Evolutionary conservation across 2,113 vertebrate species (phyloP), one percentile per base, ranked within the genome.

Genomic region (Pseudonaja textilis): DNA sequence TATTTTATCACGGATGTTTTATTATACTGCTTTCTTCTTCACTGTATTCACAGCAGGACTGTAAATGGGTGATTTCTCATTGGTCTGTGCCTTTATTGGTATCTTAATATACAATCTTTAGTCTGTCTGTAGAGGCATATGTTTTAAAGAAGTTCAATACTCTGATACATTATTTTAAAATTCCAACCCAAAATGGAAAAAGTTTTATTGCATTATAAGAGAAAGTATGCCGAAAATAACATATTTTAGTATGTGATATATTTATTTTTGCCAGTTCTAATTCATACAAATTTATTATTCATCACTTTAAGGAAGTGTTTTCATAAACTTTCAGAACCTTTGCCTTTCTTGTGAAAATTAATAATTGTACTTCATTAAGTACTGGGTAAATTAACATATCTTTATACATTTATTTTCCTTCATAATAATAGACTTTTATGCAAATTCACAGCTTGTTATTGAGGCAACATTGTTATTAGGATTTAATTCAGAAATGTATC

Each of bases 281-380:
- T 34, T 74, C 69, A 74, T 18, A 81, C n/a, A 39, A 9, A 81
- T 81, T 81, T 81, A 81, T 81, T 34, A 22, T 42, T 81, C 6
- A 81, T 42, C 34, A 42, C 34, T 81, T 81, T 42, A 81, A 18
- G 34, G 34, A 81, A 22, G 74, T 42, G 34, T 81, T 81, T 42
- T 42, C 34, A 42, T 81, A 81, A 81, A 81, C 18, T 81, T 81
- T 42, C 9, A 81, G 74, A 81, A 81, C 18, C 18, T 81, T 81
- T 81, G 7, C 74, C 90, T 57, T 2, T 90, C 3, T 42, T 87
- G 69, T 92, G 34, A 92, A 85, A 39, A 89, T 4, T 47, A 89
- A 29, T 89, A 42, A 26, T 57, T 50, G 42, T 93, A 95, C 85
- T 88, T 93, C 87, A 90, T 93, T 74, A 88, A 93, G 57, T 94